A percentile compares a stretch with the other conserved stretches of the same genome.
Conservation (phyloP, 1,140 invertebrate genomes). For the Stenopsyche tienmushanensis region DNA sequence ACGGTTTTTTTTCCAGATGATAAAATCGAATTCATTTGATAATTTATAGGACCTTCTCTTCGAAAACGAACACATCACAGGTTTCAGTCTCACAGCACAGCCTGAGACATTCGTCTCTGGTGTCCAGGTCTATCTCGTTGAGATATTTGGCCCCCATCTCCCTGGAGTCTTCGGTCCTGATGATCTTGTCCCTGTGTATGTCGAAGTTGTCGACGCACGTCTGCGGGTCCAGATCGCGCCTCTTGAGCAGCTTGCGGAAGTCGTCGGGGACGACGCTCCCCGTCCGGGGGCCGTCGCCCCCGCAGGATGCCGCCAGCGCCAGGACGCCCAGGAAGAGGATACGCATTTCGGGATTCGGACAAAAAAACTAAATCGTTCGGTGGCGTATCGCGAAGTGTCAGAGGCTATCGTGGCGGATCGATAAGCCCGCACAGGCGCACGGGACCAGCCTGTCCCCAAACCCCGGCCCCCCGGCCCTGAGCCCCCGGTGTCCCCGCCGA, state of each 20-base stretch:
- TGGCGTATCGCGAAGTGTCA: not conserved
- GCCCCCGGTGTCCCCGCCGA: slow-evolving; percentile 22
- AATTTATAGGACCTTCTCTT: slow-evolving; percentile 78
- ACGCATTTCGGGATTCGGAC: not conserved
- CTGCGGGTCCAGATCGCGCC: slow-evolving; percentile 52
- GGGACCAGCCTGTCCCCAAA: slow-evolving; percentile 35
- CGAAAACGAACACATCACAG: slow-evolving; percentile 91
- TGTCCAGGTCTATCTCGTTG: slow-evolving; percentile 77
- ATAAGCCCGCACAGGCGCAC: slow-evolving; percentile 1
- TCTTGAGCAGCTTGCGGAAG: slow-evolving; percentile 27
- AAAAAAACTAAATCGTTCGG: not conserved
- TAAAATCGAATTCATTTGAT: not conserved
- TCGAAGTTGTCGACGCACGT: slow-evolving; percentile 71
- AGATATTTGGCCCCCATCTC: slow-evolving; percentile 86
- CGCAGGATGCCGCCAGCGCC: not conserved
- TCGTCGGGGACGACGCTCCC: slow-evolving; percentile 1
- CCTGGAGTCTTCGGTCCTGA: slow-evolving; percentile 83
- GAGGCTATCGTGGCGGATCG: not conserved
- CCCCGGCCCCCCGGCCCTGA: slow-evolving; percentile 42
- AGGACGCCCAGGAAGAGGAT: not conserved
- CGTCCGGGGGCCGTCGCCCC: not conserved
- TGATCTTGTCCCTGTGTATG: slow-evolving; percentile 85
- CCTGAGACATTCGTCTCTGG: slow-evolving; percentile 76
- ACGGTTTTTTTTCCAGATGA: too few species aligned
- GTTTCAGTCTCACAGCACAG: slow-evolving; percentile 82